Evolutionary conservation across 2,797 vertebrate genomes (phyloP).

Genomic region (Astyanax mexicanus): DNA sequence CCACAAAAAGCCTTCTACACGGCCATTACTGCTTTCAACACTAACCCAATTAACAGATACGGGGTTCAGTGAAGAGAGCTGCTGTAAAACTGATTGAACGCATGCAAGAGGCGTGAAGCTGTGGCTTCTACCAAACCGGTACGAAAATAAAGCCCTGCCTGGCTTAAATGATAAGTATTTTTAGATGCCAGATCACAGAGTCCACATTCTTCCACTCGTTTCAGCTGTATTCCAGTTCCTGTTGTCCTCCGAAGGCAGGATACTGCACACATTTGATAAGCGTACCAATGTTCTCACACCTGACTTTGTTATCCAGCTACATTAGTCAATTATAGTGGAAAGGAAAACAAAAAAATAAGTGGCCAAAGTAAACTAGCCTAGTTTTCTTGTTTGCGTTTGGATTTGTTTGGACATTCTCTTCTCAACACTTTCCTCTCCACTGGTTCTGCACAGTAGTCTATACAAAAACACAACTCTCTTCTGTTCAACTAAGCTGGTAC

Average conservation of each 20-base stretch:
- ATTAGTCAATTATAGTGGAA: conserved; percentile 59
- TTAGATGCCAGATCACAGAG: conserved; percentile 70
- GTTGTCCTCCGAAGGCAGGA: conserved; percentile 68
- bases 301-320: conserved; percentile 50
- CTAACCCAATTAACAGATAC: conserved; percentile 57
- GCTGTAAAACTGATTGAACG: conserved; percentile 37
- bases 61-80: conserved; percentile 30
- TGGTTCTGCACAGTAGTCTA: conserved; percentile 1
- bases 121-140: conserved; percentile 36
- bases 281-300: conserved; percentile 52
- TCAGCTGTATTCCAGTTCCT: conserved; percentile 69
- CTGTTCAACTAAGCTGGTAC: conserved; percentile 57
- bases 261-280: conserved; percentile 70
- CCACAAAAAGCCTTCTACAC: conserved; percentile 10
- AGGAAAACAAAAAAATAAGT: conserved; percentile 51
- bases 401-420: conserved; percentile 19
- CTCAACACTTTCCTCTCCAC: conserved; percentile 19
- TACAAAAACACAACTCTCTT: conserved; percentile 50
- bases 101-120: conserved; percentile 29
- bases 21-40: conserved; percentile 47
- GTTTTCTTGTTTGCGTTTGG: conserved; percentile 18
- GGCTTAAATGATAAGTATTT: conserved; percentile 70
- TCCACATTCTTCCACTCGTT: conserved; percentile 69
- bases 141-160: conserved; percentile 56
- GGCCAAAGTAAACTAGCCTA: conserved; percentile 53